Evolutionary conservation across 2,888 invertebrate genomes (phyloP).

Genomic region (Campopleginae sp.): DNA sequence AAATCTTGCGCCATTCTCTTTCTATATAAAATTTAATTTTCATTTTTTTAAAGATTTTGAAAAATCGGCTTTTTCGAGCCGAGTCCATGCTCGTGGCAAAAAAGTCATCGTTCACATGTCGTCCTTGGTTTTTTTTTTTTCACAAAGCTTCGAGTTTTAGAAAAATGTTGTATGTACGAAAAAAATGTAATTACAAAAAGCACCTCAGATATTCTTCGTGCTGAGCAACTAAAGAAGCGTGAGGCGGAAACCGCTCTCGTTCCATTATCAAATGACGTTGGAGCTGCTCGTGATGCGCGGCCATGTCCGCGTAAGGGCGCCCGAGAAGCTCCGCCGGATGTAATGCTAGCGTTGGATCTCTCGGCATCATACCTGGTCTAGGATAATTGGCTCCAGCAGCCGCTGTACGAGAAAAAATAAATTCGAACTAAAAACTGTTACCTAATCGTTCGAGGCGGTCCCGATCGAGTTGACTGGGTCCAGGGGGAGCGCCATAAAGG

Average conservation of each 20-base stretch:
- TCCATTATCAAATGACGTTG: slow-evolving; percentile 94
- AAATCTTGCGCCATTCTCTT: background rate
- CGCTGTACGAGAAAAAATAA: slow-evolving; percentile 76
- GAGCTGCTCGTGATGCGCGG: slow-evolving; percentile 93
- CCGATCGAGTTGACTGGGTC: slow-evolving; percentile 93
- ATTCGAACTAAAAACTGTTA: slow-evolving; percentile 75
- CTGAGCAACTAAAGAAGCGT: slow-evolving; percentile 88
- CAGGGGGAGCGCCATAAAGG: slow-evolving; percentile 89
- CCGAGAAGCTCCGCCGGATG: slow-evolving; percentile 92
- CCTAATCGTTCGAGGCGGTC: slow-evolving; percentile 94
- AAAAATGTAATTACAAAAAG: slow-evolving; percentile 69
- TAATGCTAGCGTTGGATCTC: slow-evolving; percentile 87
- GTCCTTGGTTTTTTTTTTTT: background rate
- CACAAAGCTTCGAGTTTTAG: background rate
- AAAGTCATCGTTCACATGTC: background rate
- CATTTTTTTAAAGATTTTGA: background rate
- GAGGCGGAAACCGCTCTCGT: slow-evolving; percentile 89
- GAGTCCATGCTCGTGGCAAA: background rate
- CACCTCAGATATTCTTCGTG: slow-evolving; percentile 89
- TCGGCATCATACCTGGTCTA: slow-evolving; percentile 87
- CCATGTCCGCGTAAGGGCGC: slow-evolving; percentile 91
- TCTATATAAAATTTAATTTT: background rate
- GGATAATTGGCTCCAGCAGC: slow-evolving; percentile 87
- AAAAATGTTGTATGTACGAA: slow-evolving; percentile 3
- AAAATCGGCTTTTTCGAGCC: background rate